A percentile compares a stretch with the other conserved stretches of the same genome.
These are phyloP conservation scores for Crocuta crocuta DNA, from an alignment of 2,113 vertebrate genomes.

Conservation along the genomic window DNA sequence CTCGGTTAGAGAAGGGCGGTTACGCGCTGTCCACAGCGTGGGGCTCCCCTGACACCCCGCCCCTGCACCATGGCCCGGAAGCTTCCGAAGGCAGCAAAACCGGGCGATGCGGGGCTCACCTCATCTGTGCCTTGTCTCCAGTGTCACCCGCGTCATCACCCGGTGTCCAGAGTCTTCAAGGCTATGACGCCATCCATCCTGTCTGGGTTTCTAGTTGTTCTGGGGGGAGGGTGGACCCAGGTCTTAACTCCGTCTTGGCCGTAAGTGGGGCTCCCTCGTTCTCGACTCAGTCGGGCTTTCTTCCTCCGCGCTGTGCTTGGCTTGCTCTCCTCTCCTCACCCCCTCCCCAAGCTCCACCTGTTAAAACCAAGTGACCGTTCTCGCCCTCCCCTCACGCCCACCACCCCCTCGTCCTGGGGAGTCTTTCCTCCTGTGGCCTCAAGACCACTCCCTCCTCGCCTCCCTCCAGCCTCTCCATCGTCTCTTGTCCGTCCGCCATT, in stretches of 20 bases:
- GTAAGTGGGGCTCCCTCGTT: fast-evolving
- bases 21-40: no score
- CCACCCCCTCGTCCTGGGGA: not conserved
- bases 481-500: not conserved
- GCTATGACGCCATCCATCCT: fast-evolving
- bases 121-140: not conserved
- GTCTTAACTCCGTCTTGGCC: not conserved
- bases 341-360: not conserved
- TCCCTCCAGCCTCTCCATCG: fast-evolving
- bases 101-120: not conserved
- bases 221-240: no score
- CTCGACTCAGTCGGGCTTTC: no score
- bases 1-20: fast-evolving
- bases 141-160: not conserved
- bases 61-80: fast-evolving
- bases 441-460: not conserved
- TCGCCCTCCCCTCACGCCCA: no score
- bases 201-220: not conserved
- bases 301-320: no score
- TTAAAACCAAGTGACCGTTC: not conserved
- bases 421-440: not conserved
- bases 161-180: not conserved
- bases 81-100: not conserved
- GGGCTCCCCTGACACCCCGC: no score
- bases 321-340: not conserved